Base-by-base conservation (phyloP, 2,888 invertebrate genomes). In the Diploptera punctata region DNA sequence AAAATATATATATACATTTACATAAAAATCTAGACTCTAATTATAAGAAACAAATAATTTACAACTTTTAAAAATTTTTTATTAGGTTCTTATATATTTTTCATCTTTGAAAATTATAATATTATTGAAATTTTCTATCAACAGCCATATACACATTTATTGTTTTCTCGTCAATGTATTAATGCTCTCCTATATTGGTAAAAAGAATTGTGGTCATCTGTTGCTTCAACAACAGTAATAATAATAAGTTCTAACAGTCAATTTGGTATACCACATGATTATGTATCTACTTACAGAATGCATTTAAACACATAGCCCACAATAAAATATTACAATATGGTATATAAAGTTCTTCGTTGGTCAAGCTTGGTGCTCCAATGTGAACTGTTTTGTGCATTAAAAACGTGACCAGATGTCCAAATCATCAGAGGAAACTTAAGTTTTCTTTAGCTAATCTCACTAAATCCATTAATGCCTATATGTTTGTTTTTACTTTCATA, bases 71-170 rank as follows among this genome's bases (percentile, higher is more conserved):
- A 9, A 9, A 13, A 9, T 38, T 38, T 38, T 52, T 3, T 52
- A 4, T 52, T 18, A 52, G 19, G 19, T 24, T 13, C 19, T 18
- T 52, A 52, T 19, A 49, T 4, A 49, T 19, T 7, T 24, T 24
- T 24, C 7, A 24, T 18, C 19, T 52, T 24, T 52, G 19, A 9
- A 52, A 49, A 52, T 24, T 10, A 9, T 13, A 38, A 9, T 9
- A 52, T n/a, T 19, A 49, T 1, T 9, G 19, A 52, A 52, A 52
- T n/a, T 52, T 52, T 2, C 16, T 24, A 21, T 9, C 10, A 24
- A 52, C 52, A 52, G 52, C 24, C 52, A 52, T 7, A 52, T 52
- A 52, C 52, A 52, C 24, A 52, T 24, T 9, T 52, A 52, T 52
- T 24, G 21, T 52, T 52, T 3, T 24, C 21, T 52, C 13, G 5